Percentiles rank a stretch among this genome's conserved stretches.
Evolutionary conservation across 1,140 invertebrate genomes (phyloP).

Genomic region (Solen grandis): DNA sequence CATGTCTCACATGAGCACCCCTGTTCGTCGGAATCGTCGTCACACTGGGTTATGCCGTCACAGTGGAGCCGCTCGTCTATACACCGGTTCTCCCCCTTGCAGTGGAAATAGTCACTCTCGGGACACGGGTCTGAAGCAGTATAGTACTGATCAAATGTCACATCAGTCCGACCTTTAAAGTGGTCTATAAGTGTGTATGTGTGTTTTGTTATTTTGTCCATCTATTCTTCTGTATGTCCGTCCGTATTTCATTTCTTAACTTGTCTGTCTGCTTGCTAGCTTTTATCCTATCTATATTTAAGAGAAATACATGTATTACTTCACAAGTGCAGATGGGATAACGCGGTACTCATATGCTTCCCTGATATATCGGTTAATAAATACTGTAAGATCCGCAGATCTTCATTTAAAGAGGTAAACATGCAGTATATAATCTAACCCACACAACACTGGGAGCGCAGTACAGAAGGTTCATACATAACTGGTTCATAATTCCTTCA

Average conservation of each 20-base stretch:
- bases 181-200: background rate
- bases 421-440: no score
- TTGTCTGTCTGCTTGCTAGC: no score
- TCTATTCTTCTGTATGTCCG: background rate
- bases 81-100: conserved; percentile 45
- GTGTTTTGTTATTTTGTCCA: background rate
- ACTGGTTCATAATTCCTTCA: no score
- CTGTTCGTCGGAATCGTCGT: conserved; percentile 33
- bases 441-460: no score
- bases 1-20: conserved; percentile 45
- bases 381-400: no score
- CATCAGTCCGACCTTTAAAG: background rate
- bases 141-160: background rate
- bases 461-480: no score
- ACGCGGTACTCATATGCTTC: no score
- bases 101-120: conserved; percentile 39
- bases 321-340: no score
- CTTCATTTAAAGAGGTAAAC: no score
- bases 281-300: no score
- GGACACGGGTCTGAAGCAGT: conserved; percentile 48
- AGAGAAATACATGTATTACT: no score
- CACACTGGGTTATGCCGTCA: conserved; percentile 47
- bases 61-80: conserved; percentile 38
- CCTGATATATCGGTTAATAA: no score
- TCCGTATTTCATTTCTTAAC: background rate